Percentiles rank a stretch among this genome's conserved stretches.
Conservation (phyloP, 2,113 vertebrate genomes). For the Tupaia chinensis region DNA sequence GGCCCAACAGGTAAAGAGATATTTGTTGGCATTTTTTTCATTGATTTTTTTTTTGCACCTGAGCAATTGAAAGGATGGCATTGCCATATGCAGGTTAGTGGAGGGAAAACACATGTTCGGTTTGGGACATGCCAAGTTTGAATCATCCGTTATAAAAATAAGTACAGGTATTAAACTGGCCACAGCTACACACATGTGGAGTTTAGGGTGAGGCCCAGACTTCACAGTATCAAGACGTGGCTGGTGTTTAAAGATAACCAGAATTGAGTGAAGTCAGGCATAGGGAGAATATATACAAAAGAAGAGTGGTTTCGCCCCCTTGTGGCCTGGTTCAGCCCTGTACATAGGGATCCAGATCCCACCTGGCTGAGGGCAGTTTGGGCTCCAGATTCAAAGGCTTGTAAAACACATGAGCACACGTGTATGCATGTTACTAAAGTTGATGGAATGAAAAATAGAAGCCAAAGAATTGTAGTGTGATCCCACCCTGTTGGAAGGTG, state of each 20-base stretch:
- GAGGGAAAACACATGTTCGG: neutral
- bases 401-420: no score
- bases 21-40: neutral
- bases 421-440: no score
- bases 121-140: neutral
- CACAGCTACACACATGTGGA: neutral
- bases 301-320: no score
- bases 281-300: neutral
- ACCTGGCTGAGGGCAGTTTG: no score
- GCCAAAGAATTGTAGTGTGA: no score
- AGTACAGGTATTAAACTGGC: neutral
- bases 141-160: constrained; percentile 1
- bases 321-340: no score
- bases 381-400: no score
- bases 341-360: no score
- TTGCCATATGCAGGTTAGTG: neutral
- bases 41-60: neutral
- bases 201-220: neutral
- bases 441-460: no score
- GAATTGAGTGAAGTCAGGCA: neutral
- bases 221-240: neutral
- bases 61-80: neutral
- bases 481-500: no score
- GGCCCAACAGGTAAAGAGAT: no score
- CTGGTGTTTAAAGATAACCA: neutral